Percentiles rank a stretch among this genome's conserved stretches.
phyloP scores from a whole-genome alignment of 1,140 invertebrate species.

The Leucophenga varia region DNA sequence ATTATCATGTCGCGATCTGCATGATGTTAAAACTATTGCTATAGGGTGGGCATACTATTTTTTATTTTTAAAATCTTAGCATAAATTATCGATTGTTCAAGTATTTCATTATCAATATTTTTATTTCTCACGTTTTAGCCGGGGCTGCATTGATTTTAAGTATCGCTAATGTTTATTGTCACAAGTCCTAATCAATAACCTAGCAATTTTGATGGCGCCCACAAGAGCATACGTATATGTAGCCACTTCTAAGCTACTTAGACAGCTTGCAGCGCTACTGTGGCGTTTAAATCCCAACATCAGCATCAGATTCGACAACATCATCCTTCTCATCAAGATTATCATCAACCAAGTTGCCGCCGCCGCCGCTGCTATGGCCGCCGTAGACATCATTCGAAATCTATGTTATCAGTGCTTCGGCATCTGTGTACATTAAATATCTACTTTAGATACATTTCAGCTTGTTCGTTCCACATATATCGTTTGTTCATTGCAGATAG shows the following conservation, averaged over 20 bases:
- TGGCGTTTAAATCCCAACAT: no score
- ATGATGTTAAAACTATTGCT: no score
- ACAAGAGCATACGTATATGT: slow-evolving; percentile 23
- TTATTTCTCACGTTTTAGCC: slow-evolving; percentile 47
- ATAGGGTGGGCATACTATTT: no score
- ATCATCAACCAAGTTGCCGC: slow-evolving; percentile 19
- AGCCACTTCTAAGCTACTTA: no score
- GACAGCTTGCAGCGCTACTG: no score
- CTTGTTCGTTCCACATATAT: no score
- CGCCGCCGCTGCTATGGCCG: slow-evolving; percentile 22
- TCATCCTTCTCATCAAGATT: background rate
- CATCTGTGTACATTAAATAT: slow-evolving; percentile 43
- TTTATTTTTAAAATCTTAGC: no score
- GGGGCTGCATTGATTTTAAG: slow-evolving; percentile 9
- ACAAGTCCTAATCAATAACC: slow-evolving; percentile 23
- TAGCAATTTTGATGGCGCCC: slow-evolving; percentile 15
- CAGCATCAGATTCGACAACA: slow-evolving; percentile 2
- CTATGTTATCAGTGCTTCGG: slow-evolving; percentile 40
- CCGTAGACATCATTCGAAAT: background rate
- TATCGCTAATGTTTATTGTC: slow-evolving; percentile 16
- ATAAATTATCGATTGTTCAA: no score
- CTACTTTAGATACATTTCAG: slow-evolving; percentile 45
- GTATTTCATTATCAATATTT: slow-evolving; percentile 19
- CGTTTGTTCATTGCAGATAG: background rate
- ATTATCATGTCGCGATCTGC: no score